These are phyloP conservation scores for Leptopterna dolabrata DNA, from an alignment of 2,888 invertebrate genomes.

Conservation along the genomic window DNA sequence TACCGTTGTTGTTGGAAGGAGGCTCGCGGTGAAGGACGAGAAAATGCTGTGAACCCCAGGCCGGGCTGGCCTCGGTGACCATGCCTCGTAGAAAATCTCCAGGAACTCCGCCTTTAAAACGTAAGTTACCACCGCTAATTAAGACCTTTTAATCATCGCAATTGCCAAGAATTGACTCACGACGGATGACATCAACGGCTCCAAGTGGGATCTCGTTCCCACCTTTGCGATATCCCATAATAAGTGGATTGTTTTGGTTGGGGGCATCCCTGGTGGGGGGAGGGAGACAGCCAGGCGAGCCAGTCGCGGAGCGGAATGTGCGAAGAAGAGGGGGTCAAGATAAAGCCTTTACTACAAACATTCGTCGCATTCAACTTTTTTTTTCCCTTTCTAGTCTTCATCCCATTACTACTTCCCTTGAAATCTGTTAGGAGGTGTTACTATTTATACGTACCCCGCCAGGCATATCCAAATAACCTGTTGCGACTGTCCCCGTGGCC, in stretches of 20 bases:
- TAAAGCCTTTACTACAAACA: conserved; percentile 54
- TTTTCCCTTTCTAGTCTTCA: conserved; percentile 18
- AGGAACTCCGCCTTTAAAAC: background rate
- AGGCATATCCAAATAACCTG: conserved; percentile 7
- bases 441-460: background rate
- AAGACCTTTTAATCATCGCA: background rate
- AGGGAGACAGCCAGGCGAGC: conserved; percentile 27
- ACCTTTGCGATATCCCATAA: background rate
- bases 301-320: conserved; percentile 32
- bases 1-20: background rate
- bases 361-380: conserved; percentile 45
- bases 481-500: background rate
- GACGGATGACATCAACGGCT: background rate
- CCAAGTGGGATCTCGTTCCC: background rate
- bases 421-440: conserved; percentile 5
- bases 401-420: conserved; percentile 13
- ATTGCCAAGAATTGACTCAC: background rate
- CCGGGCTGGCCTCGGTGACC: conserved; percentile 3
- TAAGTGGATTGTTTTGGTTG: conserved; percentile 47
- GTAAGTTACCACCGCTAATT: background rate
- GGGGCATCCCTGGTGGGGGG: background rate
- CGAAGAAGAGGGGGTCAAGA: conserved; percentile 33
- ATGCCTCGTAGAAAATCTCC: conserved; percentile 3
- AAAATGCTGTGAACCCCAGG: background rate
- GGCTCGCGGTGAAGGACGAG: background rate